Conservation (phyloP, 2,113 vertebrate species). For the Chionis minor region DNA sequence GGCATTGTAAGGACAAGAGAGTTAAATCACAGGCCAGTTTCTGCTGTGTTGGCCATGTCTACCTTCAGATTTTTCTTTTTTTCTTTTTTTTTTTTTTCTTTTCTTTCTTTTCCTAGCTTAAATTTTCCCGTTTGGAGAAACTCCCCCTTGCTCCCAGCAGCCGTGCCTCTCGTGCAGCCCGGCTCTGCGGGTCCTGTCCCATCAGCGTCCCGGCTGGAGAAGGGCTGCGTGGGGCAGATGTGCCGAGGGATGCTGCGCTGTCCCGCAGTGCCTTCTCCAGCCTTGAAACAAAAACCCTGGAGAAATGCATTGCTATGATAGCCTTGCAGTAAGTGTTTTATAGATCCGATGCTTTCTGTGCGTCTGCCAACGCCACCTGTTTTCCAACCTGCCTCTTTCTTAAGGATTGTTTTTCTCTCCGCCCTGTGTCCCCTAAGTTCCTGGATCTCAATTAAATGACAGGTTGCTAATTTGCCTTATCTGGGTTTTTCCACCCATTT, state of each 20-base stretch:
- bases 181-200: not conserved
- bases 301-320: fast-evolving
- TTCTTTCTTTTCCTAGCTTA: not conserved
- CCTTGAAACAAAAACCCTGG: not conserved
- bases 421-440: not conserved
- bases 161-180: not conserved
- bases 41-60: not conserved
- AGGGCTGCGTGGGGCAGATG: not conserved
- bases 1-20: fast-evolving
- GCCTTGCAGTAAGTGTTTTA: not conserved
- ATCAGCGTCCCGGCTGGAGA: fast-evolving
- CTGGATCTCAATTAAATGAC: not conserved
- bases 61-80: not conserved
- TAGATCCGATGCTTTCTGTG: not conserved
- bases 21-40: not conserved
- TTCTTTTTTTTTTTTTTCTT: too few relatives aligned
- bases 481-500: not conserved
- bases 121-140: not conserved
- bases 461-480: not conserved
- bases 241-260: not conserved
- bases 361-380: not conserved
- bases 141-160: not conserved
- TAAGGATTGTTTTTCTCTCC: not conserved
- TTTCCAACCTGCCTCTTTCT: not conserved
- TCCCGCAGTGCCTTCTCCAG: not conserved